phyloP scores from a whole-genome alignment of 2,888 invertebrate species.

The Diarsia mendica region DNA sequence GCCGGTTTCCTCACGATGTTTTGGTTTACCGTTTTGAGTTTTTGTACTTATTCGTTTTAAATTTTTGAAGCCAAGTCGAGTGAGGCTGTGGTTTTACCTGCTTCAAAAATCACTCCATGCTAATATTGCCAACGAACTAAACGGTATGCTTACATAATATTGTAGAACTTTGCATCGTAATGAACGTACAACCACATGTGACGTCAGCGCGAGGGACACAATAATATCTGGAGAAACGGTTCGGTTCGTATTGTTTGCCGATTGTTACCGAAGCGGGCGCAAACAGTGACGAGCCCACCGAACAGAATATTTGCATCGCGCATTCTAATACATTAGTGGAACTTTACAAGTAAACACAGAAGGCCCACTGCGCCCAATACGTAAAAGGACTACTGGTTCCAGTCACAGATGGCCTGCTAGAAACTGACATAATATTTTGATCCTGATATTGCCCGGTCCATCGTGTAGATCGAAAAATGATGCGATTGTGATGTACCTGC shows the following conservation, averaged over 20 bases:
- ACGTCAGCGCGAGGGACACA: background rate
- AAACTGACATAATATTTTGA: background rate
- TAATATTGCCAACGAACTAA: background rate
- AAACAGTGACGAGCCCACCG: conserved; percentile 41
- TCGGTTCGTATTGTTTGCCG: conserved; percentile 36
- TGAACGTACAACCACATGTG: background rate
- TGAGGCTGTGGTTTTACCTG: background rate
- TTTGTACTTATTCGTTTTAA: background rate
- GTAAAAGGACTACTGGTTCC: background rate
- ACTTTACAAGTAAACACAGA: conserved; percentile 2
- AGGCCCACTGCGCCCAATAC: conserved; percentile 1
- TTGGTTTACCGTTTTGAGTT: too few species aligned
- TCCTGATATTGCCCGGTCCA: background rate
- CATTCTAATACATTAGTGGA: conserved; percentile 69
- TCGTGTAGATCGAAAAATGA: background rate
- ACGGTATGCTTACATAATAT: background rate
- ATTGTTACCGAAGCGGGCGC: conserved; percentile 32
- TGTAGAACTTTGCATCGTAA: background rate
- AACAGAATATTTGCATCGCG: conserved; percentile 62
- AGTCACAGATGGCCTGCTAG: too few species aligned
- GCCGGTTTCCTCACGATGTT: too few species aligned
- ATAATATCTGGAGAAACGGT: background rate
- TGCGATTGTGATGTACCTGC: background rate
- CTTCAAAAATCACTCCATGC: background rate
- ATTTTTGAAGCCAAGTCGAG: background rate